phyloP scores from a whole-genome alignment of 2,797 vertebrate genomes.

The Danio kyathit region DNA sequence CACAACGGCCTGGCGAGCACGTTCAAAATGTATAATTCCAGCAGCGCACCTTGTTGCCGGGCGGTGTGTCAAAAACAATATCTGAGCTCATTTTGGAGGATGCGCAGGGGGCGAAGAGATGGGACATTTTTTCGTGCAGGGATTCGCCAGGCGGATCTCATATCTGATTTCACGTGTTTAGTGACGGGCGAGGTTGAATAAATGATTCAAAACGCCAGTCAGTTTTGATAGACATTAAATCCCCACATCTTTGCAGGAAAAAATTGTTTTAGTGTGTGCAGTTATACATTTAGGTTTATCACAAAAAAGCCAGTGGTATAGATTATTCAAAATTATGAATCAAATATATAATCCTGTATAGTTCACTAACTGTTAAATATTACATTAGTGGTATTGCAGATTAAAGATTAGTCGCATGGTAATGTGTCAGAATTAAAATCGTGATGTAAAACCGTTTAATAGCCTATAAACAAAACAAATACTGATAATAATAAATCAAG shows the following conservation, averaged over 20 bases:
- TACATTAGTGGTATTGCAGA: neutral
- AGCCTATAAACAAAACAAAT: neutral
- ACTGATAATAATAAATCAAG: neutral
- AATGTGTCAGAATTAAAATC: neutral
- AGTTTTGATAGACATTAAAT: constrained; percentile 48
- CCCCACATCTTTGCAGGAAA: constrained; percentile 7
- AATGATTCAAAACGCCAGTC: constrained; percentile 58
- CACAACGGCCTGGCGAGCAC: constrained; percentile 69
- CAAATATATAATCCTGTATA: neutral
- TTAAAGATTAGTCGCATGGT: too few relatives aligned
- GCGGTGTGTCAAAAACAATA: constrained; percentile 80
- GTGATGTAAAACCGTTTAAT: neutral
- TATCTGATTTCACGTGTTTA: constrained; percentile 65
- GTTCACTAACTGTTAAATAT: neutral
- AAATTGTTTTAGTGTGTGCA: neutral
- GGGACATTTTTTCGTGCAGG: constrained; percentile 45
- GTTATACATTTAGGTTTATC: neutral
- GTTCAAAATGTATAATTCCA: constrained; percentile 71
- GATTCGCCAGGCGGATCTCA: constrained; percentile 51
- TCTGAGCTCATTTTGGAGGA: constrained; percentile 72
- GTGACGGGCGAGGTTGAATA: constrained; percentile 60
- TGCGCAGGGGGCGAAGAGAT: constrained; percentile 60
- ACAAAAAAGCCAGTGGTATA: neutral
- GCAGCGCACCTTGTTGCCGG: constrained; percentile 64
- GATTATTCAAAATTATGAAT: neutral